Percentiles rank a stretch among this genome's conserved stretches.
Conservation (phyloP, 1,140 invertebrate species). For the Drosophila kanapiae region DNA sequence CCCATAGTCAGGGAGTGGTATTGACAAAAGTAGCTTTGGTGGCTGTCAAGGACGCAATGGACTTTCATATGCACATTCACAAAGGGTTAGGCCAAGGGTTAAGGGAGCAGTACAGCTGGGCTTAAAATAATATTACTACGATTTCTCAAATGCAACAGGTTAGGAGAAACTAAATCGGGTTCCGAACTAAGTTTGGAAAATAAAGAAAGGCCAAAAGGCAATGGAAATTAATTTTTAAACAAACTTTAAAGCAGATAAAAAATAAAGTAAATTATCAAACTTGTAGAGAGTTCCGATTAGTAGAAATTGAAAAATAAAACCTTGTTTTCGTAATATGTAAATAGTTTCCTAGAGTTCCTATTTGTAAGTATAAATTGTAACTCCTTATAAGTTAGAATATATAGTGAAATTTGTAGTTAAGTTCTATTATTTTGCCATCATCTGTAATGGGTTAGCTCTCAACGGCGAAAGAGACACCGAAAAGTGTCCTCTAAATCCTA, state of each 20-base stretch:
- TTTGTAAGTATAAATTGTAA: no score
- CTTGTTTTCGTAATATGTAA: background rate
- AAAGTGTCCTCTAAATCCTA: constrained; percentile 57
- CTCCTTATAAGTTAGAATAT: background rate
- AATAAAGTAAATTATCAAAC: background rate
- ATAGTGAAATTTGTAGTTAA: background rate
- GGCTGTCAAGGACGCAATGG: constrained; percentile 23
- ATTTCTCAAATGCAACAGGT: background rate
- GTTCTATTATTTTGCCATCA: background rate
- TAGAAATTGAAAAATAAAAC: background rate
- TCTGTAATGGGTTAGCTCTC: background rate
- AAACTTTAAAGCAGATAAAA: background rate
- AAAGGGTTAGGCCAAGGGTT: background rate
- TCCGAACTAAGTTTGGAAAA: no score
- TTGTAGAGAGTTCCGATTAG: background rate
- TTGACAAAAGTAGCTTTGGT: constrained; percentile 26
- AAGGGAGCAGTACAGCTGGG: background rate
- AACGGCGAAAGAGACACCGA: background rate
- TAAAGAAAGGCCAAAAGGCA: no score
- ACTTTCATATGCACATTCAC: background rate
- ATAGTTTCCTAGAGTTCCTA: no score
- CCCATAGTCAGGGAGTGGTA: background rate
- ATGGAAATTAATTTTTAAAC: no score
- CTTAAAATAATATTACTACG: background rate
- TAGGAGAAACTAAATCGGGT: background rate